Conservation (phyloP, 2,113 vertebrate genomes). For the Micronycteris hirsuta region DNA sequence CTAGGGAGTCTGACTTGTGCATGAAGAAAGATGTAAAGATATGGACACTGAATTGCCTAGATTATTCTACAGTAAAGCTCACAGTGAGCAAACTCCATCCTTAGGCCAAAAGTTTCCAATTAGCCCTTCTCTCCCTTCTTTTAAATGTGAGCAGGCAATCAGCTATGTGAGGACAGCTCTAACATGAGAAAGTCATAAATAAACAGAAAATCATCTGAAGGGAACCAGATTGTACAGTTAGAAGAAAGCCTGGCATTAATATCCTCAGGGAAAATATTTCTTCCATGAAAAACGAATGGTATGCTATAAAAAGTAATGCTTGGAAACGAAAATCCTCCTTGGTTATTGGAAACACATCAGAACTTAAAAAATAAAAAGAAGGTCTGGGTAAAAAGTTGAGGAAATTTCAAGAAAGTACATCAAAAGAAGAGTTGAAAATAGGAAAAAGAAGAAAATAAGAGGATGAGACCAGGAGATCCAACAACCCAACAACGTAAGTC, state of each 20-base stretch:
- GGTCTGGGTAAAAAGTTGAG: neutral
- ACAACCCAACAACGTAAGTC: neutral
- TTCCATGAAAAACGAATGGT: neutral
- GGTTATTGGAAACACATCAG: neutral
- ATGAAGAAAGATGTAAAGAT: neutral
- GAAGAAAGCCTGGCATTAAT: neutral
- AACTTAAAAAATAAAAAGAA: neutral
- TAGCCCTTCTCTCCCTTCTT: neutral
- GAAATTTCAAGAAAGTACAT: neutral
- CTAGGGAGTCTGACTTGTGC: neutral
- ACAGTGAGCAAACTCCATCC: neutral
- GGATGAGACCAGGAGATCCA: neutral
- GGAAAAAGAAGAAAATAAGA: neutral
- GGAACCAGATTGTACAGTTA: neutral
- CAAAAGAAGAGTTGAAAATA: neutral
- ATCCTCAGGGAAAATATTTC: constrained; percentile 10
- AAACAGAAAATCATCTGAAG: neutral
- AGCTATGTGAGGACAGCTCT: neutral
- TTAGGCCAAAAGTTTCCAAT: neutral
- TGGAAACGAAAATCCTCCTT: neutral
- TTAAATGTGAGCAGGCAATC: neutral
- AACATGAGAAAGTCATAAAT: neutral
- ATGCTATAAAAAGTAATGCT: neutral
- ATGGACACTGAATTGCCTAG: neutral
- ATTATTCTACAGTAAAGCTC: neutral